Conservation (phyloP, 1,140 invertebrate species). For the Eumaeus atala region DNA sequence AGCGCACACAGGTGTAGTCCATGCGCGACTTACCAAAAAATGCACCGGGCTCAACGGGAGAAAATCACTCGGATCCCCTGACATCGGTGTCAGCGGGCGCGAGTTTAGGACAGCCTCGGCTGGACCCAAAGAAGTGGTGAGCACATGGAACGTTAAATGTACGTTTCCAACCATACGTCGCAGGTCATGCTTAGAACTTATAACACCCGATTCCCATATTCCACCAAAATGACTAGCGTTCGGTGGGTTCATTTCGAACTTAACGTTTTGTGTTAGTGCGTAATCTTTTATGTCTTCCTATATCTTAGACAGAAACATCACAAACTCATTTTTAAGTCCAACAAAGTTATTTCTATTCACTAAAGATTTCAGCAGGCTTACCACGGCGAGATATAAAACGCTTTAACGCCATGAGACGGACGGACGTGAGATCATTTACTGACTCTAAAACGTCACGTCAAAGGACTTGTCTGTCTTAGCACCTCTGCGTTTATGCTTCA, state of each 20-base stretch:
- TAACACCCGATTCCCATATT: not conserved
- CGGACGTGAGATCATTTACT: constrained; percentile 6
- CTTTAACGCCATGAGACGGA: constrained; percentile 1
- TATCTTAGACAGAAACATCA: constrained; percentile 11
- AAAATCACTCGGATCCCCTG: constrained; percentile 9
- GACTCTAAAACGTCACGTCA: no score
- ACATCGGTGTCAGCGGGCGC: constrained; percentile 8
- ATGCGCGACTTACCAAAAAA: not conserved
- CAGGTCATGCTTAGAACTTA: not conserved
- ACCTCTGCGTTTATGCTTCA: no score
- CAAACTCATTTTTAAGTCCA: constrained; percentile 18
- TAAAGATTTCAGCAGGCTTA: constrained; percentile 12
- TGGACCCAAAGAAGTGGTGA: not conserved
- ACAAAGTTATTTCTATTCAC: constrained; percentile 17
- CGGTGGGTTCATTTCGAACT: constrained; percentile 13
- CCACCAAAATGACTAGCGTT: constrained; percentile 14
- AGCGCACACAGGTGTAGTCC: not conserved
- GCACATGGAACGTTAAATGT: not conserved
- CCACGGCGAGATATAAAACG: constrained; percentile 13
- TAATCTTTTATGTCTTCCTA: constrained; percentile 16
- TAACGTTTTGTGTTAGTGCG: constrained; percentile 16
- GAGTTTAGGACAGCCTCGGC: constrained; percentile 1
- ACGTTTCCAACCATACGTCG: not conserved
- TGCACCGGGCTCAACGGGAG: not conserved
- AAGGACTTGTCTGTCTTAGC: no score